These are phyloP conservation scores for Hippocampus zosterae DNA, from an alignment of 2,113 vertebrate genomes.

Conservation along the genomic window DNA sequence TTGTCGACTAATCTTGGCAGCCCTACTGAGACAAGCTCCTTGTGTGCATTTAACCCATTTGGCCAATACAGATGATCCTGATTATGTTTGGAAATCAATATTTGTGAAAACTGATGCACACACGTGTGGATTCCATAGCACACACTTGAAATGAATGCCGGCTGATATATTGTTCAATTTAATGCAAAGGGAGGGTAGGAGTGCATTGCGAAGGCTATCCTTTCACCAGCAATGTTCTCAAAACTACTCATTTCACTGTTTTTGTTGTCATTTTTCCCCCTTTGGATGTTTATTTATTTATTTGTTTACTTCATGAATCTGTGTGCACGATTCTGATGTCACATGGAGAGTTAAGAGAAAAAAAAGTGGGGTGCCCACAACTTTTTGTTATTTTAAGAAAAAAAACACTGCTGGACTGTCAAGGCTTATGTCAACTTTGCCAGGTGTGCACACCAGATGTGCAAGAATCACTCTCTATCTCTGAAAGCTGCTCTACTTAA, in stretches of 20 bases:
- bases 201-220: constrained; percentile 58
- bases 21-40: too few species aligned
- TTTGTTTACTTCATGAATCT: constrained; percentile 35
- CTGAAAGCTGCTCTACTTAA: constrained; percentile 56
- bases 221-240: constrained; percentile 58
- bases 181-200: constrained; percentile 54
- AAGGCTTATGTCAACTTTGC: constrained; percentile 51
- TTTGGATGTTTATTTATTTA: neutral
- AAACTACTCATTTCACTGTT: constrained; percentile 62
- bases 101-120: neutral
- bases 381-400: constrained; percentile 27
- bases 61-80: too few species aligned
- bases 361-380: constrained; percentile 15
- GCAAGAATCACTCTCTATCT: constrained; percentile 53
- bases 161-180: constrained; percentile 49
- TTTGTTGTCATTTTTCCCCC: constrained; percentile 50
- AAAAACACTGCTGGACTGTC: constrained; percentile 45
- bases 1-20: too few species aligned
- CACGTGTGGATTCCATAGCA: neutral
- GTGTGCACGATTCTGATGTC: constrained; percentile 58
- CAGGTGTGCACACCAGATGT: constrained; percentile 65
- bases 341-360: constrained; percentile 29
- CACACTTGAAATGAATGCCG: constrained; percentile 3
- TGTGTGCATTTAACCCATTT: too few species aligned
- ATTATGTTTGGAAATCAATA: neutral